Base-by-base conservation (phyloP, 2,888 invertebrate genomes). In the Pecten maximus region DNA sequence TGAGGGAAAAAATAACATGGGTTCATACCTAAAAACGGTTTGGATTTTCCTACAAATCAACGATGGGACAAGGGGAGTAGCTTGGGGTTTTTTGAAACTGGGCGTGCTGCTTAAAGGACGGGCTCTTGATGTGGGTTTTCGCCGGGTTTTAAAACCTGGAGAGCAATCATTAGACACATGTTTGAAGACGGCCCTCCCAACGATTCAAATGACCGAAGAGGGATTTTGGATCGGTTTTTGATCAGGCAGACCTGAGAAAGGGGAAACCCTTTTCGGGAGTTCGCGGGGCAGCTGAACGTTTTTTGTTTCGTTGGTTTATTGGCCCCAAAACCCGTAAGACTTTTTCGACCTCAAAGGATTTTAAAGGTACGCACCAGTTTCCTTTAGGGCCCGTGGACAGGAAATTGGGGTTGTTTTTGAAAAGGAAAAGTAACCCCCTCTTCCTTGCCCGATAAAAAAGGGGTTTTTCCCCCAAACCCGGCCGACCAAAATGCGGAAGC, bases 121-220 rank as follows among this genome's bases (percentile, higher is more conserved):
- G 19, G 90, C 92, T 19, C 16, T 91, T 23, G 90, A 91, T n/a
- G 92, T 91, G n/a, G n/a, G 1, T 92, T 91, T 90, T 88, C 90
- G 0, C 15, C n/a, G n/a, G 88, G 8, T 39, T 91, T n/a, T n/a
- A n/a, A n/a, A n/a, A 0, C 88, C 91, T 15, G 4, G 40, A 40
- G 91, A 88, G 8, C n/a, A 91, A 40, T 89, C 91, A 0, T 19
- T 89, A 4, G 50, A 91, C 19, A 91, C 88, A 90, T 19, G 40
- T 10, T 88, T 92, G 4, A 50, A 50, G 16, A 2, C 50, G 16
- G 50, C 50, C 2, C 50, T 50, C 2, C 50, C 91, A 89, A 74
- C 35, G 91, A 88, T 92, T 88, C 88, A 91, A n/a, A 44, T 91
- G 89, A 92, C 91, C 28, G 90, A 91, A 60, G 91, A 92, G 0